These are phyloP conservation scores for Sisor rabdophorus DNA, from an alignment of 2,113 vertebrate species.

Conservation along the genomic window DNA sequence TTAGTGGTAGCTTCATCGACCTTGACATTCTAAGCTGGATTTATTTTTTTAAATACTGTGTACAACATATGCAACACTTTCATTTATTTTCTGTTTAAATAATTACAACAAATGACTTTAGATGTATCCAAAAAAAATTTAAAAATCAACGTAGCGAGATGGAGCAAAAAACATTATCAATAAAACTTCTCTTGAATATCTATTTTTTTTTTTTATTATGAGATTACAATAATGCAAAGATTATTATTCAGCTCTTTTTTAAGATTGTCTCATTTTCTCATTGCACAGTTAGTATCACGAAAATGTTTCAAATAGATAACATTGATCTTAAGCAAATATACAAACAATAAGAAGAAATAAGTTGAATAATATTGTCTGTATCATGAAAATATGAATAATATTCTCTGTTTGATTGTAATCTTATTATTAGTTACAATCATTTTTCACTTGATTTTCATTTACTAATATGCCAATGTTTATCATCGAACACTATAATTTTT, in stretches of 20 bases:
- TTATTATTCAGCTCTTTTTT: background rate
- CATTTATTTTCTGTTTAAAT: constrained; percentile 16
- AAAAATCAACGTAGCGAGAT: background rate
- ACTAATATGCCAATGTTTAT: constrained; percentile 7
- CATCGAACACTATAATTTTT: too few relatives aligned
- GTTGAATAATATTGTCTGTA: too few relatives aligned
- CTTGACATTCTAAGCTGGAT: too few relatives aligned
- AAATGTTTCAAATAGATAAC: too few relatives aligned
- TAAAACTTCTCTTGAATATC: background rate
- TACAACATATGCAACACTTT: constrained; percentile 21
- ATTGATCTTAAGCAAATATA: too few relatives aligned
- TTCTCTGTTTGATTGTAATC: too few relatives aligned
- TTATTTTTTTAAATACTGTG: constrained; percentile 27
- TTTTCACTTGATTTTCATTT: constrained; percentile 8
- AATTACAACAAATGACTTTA: background rate
- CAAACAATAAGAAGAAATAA: too few relatives aligned
- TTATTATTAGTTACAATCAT: too few relatives aligned
- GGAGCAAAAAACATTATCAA: background rate
- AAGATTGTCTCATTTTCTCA: too few relatives aligned
- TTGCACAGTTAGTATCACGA: too few relatives aligned
- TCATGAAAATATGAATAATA: too few relatives aligned
- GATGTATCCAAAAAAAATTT: background rate
- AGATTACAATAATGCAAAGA: background rate
- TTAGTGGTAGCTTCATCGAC: background rate
- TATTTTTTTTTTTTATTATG: background rate